Conservation (phyloP, 1,140 invertebrate species). For the Drosophila pseudoobscura region DNA sequence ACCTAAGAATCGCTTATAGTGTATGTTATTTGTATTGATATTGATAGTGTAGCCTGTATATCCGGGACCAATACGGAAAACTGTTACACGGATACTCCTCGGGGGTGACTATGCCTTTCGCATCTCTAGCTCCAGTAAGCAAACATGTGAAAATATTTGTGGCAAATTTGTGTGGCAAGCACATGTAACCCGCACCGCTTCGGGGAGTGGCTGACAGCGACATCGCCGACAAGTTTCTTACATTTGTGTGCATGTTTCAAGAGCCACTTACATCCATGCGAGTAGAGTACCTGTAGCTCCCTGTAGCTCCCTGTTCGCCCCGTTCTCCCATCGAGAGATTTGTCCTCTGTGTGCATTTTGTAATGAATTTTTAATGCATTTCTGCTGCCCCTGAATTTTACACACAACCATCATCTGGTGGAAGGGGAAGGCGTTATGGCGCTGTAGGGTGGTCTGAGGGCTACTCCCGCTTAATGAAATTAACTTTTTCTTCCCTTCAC, state of each 20-base stretch:
- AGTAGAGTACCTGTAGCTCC: slow-evolving; percentile 19
- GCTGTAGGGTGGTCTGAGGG: slow-evolving; percentile 5
- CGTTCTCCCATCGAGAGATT: not conserved
- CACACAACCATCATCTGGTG: slow-evolving; percentile 6
- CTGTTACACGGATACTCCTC: no score
- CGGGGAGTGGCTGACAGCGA: not conserved
- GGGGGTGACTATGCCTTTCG: no score
- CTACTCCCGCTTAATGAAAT: slow-evolving; percentile 50
- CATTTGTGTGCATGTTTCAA: slow-evolving; percentile 46
- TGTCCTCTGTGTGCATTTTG: slow-evolving; percentile 54
- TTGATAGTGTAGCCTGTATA: no score
- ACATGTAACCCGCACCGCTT: not conserved
- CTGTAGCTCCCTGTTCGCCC: not conserved
- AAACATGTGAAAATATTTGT: slow-evolving; percentile 36
- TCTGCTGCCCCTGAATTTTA: slow-evolving; percentile 34
- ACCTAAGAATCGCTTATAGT: no score
- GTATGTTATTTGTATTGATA: no score
- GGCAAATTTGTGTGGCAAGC: slow-evolving; percentile 28
- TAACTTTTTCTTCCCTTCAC: slow-evolving; percentile 45
- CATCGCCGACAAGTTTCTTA: slow-evolving; percentile 51
- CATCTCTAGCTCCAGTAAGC: not conserved
- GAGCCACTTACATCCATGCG: slow-evolving; percentile 17
- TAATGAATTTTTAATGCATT: slow-evolving; percentile 76
- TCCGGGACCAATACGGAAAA: no score
- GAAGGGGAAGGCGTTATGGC: not conserved